A percentile compares a stretch with the other conserved stretches of the same genome.
Evolutionary conservation across 2,113 vertebrate genomes (phyloP).

Genomic region (Neodontobutis hainanensis): DNA sequence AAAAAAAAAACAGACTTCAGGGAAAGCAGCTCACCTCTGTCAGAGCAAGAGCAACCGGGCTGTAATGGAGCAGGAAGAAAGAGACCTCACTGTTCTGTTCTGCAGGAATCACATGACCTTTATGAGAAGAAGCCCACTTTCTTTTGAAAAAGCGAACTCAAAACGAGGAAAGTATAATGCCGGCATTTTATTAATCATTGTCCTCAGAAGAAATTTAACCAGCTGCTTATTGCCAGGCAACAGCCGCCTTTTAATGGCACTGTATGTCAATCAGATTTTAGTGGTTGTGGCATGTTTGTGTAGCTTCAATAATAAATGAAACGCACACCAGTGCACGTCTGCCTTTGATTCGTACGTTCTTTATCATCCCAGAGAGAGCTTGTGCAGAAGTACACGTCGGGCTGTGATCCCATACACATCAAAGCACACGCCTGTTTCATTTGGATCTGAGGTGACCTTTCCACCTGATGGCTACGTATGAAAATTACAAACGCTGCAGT

Average conservation of each 20-base stretch:
- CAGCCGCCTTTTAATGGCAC: slow-evolving; percentile 26
- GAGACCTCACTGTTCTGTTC: background rate
- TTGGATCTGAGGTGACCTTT: too few relatives aligned
- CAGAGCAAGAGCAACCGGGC: background rate
- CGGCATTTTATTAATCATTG: slow-evolving; percentile 49
- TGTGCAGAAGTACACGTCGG: too few relatives aligned
- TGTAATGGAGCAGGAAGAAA: background rate
- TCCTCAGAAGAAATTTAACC: slow-evolving; percentile 12
- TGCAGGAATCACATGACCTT: background rate
- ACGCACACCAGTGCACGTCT: slow-evolving; percentile 23
- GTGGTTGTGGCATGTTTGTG: background rate
- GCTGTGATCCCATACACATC: too few relatives aligned
- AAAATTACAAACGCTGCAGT: too few relatives aligned
- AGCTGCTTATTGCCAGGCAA: slow-evolving; percentile 51
- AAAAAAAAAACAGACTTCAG: background rate
- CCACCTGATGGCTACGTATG: too few relatives aligned
- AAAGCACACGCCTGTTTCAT: background rate
- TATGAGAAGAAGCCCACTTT: background rate
- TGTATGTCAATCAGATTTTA: background rate
- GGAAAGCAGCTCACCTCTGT: background rate
- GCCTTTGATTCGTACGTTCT: too few relatives aligned
- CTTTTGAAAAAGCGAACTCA: background rate
- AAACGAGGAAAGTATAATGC: slow-evolving; percentile 6
- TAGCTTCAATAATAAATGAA: background rate
- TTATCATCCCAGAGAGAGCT: too few relatives aligned